phyloP scores from a whole-genome alignment of 2,797 vertebrate genomes.

The Tenualosa thibaudeaui region DNA sequence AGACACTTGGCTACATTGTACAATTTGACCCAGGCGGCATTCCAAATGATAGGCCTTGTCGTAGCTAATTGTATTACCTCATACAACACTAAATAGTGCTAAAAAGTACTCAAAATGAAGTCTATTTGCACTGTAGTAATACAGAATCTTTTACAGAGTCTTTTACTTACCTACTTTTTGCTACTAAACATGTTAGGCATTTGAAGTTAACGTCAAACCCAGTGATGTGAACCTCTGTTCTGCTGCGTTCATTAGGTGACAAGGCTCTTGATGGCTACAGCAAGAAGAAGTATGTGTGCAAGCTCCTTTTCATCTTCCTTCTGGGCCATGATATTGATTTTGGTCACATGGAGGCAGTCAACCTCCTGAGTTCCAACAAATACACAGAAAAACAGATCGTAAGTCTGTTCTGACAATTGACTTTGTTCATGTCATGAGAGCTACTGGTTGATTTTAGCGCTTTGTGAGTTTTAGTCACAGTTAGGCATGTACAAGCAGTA shows the following conservation, averaged over 20 bases:
- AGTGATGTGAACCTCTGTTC: background rate
- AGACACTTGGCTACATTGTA: background rate
- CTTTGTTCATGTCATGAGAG: background rate
- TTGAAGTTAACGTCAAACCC: background rate
- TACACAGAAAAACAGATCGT: conserved; percentile 93
- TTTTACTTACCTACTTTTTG: background rate
- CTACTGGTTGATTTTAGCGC: background rate
- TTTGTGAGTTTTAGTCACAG: background rate
- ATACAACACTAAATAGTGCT: background rate
- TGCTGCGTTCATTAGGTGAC: conserved; percentile 56
- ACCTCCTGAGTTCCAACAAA: conserved; percentile 90
- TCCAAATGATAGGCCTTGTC: background rate
- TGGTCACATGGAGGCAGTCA: conserved; percentile 92
- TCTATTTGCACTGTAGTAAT: background rate
- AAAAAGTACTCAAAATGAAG: background rate
- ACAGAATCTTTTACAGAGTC: background rate
- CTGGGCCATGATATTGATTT: conserved; percentile 91
- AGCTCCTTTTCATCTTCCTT: conserved; percentile 90
- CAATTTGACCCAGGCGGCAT: background rate
- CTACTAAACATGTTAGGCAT: background rate
- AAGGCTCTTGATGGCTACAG: conserved; percentile 84
- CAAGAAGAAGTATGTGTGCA: conserved; percentile 92
- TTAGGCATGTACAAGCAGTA: too few relatives aligned
- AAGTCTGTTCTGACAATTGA: conserved; percentile 54
- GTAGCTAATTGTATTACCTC: background rate